Evolutionary conservation across 2,797 vertebrate species (phyloP).

Genomic region (Peromyscus eremicus): DNA sequence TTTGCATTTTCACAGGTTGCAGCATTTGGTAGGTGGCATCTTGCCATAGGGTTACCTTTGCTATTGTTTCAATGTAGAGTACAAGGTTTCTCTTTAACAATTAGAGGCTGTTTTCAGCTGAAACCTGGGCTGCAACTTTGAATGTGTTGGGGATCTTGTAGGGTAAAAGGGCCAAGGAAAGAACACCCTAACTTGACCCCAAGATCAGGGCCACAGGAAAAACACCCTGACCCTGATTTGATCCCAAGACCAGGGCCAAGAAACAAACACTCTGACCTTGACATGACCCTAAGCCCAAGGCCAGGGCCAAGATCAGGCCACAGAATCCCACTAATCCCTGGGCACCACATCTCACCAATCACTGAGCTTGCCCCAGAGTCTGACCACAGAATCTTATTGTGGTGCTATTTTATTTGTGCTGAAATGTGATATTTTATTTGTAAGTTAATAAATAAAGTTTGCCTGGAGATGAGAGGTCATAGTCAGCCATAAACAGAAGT

Average conservation of each 20-base stretch:
- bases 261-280: too few species aligned
- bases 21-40: not conserved
- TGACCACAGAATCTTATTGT: not conserved
- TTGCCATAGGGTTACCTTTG: not conserved
- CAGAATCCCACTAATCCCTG: not conserved
- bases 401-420: too few species aligned
- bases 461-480: too few species aligned
- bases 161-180: not conserved
- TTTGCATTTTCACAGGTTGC: not conserved
- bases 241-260: not conserved
- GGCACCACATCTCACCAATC: not conserved
- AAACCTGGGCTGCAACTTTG: not conserved
- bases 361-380: not conserved
- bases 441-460: too few species aligned
- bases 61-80: not conserved
- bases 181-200: not conserved
- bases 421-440: too few species aligned
- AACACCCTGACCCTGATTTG: not conserved
- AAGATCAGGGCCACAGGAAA: not conserved
- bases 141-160: not conserved
- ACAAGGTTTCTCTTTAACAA: not conserved
- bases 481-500: too few species aligned
- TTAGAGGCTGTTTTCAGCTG: not conserved
- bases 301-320: not conserved
- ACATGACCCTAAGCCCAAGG: too few species aligned